phyloP scores from a whole-genome alignment of 2,113 vertebrate genomes.

The Elephas maximus region DNA sequence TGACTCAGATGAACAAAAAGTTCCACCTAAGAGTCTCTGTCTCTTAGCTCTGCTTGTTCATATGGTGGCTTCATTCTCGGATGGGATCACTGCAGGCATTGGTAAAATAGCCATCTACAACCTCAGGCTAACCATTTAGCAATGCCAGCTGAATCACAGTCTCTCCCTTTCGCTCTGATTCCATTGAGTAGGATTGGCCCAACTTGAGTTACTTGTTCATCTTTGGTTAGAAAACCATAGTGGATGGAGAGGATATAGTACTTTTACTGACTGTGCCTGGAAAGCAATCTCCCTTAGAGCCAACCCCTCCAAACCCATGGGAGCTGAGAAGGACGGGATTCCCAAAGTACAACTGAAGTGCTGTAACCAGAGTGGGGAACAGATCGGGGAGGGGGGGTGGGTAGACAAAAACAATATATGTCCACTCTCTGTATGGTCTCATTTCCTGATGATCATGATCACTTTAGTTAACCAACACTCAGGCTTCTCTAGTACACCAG shows the following conservation, averaged over 20 bases:
- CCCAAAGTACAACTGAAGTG: rapidly evolving
- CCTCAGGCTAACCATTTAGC: neutral
- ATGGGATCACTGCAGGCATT: neutral
- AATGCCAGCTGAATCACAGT: rapidly evolving
- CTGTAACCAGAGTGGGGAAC: neutral
- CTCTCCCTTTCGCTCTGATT: neutral
- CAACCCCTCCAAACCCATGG: neutral
- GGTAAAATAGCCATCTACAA: no score
- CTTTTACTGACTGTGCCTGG: neutral
- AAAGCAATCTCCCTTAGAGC: neutral
- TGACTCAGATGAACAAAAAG: no score
- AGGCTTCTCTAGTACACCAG: neutral
- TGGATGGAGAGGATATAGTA: neutral
- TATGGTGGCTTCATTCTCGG: neutral
- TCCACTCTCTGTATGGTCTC: neutral
- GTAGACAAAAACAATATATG: neutral
- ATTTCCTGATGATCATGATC: neutral
- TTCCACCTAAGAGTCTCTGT: neutral
- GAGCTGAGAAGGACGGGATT: no score
- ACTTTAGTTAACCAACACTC: neutral
- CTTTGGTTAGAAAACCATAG: neutral
- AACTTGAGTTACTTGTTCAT: neutral
- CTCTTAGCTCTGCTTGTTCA: neutral
- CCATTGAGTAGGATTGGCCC: rapidly evolving
- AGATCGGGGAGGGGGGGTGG: rapidly evolving